These are phyloP conservation scores for Synanthedon andrenaeformis DNA, from an alignment of 2,888 invertebrate species.

Conservation along the genomic window DNA sequence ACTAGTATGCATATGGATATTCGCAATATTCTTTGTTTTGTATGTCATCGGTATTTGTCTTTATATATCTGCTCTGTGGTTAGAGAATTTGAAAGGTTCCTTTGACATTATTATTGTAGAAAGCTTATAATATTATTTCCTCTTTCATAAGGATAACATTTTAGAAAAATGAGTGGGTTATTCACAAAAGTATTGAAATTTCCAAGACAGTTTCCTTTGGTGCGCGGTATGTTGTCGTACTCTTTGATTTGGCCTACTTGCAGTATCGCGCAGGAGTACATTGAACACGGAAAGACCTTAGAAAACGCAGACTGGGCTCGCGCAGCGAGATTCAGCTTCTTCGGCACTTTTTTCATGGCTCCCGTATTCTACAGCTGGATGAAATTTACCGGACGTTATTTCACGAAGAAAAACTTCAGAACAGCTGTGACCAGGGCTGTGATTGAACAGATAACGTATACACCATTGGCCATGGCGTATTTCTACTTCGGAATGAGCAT, in stretches of 20 bases:
- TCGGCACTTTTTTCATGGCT: constrained; percentile 81
- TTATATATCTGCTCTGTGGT: too few species aligned
- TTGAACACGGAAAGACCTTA: constrained; percentile 32
- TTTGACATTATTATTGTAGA: too few species aligned
- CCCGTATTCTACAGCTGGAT: constrained; percentile 84
- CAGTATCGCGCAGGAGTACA: constrained; percentile 74
- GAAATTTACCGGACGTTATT: constrained; percentile 49
- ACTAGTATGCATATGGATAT: too few species aligned
- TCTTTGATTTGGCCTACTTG: constrained; percentile 79
- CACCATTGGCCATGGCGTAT: constrained; percentile 77
- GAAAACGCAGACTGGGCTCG: constrained; percentile 66
- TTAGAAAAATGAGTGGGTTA: constrained; percentile 32
- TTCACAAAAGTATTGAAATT: constrained; percentile 55
- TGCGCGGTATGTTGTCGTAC: constrained; percentile 77
- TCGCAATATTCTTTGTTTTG: too few species aligned
- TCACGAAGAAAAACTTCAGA: constrained; percentile 26
- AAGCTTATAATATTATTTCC: too few species aligned
- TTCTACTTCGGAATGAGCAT: constrained; percentile 83
- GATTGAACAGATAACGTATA: constrained; percentile 79
- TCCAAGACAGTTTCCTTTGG: constrained; percentile 51
- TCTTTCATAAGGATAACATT: not conserved
- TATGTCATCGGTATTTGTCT: too few species aligned
- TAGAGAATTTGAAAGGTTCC: too few species aligned
- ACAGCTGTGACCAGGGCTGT: constrained; percentile 45
- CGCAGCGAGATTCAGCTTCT: constrained; percentile 77